Base-by-base conservation (phyloP, 2,113 vertebrate genomes). In the Indicator indicator region DNA sequence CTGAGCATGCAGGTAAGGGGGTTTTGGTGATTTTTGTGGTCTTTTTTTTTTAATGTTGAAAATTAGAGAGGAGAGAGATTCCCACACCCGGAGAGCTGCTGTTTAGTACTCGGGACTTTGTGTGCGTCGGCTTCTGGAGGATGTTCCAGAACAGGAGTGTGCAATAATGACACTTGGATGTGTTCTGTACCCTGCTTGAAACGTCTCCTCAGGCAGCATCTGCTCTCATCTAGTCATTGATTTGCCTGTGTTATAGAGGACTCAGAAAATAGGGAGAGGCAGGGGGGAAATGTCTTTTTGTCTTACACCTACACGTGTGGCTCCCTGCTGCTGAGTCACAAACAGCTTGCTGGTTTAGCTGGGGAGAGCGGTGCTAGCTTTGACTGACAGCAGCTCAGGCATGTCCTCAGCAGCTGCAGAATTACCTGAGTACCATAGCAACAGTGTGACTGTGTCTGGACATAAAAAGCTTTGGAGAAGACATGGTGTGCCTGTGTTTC, bases 1-100 rank as follows among this genome's bases (percentile, higher is more conserved):
- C 99, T 27, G 99, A 99, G 94, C 99, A 99, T 9, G 99, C 99
- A 98, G 99, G 99, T 99, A 96, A 97, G 88, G 27, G 27, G 88
- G 85, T 54, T 90, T 50, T 9, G 27, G 17, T 58, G 38, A 38
- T 79, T 26, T 26, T 65, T 32, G 26, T 48, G 11, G 3, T 36
- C 1, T 79, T 24, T 68, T 4, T 26, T 48, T 27, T 50, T 33
- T 24, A 50, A n/a, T 65, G 23, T 69, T 62, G 52, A 44, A 70
- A 50, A 59, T 59, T 1, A 40, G 13, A 2, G 8, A 76, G 32
- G 20, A 42, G 48, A 17, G 38, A 38, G 16, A 58, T 62, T 65
- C 33, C 26, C 36, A 9, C 8, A 52, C 23, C 24, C 59, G 60
- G 46, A 44, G 30, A 59, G 27, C 52, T 42, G 60, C 54, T 68